Evolutionary conservation across 1,140 invertebrate genomes (phyloP).

Genomic region (Odontomachus brunneus): DNA sequence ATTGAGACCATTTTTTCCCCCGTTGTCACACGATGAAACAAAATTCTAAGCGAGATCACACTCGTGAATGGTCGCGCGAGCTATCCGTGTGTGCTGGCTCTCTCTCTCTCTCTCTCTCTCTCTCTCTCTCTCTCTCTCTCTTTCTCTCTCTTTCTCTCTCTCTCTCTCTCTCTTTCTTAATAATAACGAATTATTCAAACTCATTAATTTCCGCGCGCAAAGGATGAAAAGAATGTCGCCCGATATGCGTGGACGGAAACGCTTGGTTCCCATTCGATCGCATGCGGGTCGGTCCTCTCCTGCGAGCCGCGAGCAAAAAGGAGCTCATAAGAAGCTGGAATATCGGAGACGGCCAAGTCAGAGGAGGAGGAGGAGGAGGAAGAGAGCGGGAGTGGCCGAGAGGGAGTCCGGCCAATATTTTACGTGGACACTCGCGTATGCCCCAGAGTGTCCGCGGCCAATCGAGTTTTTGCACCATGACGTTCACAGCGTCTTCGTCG

Average conservation of each 20-base stretch:
- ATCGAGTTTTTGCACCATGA: conserved; percentile 38
- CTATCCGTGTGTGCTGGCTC: too few relatives aligned
- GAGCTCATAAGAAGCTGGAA: conserved; percentile 22
- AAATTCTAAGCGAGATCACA: background rate
- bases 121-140: too few relatives aligned
- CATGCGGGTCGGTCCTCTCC: conserved; percentile 16
- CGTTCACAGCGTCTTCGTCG: conserved; percentile 9
- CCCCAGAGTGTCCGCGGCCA: background rate
- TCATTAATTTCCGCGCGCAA: conserved; percentile 26
- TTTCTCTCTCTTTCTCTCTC: too few relatives aligned
- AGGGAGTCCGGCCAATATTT: conserved; percentile 46
- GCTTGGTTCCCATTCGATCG: conserved; percentile 1
- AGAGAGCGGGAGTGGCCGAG: background rate
- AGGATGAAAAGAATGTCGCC: background rate
- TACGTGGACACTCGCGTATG: conserved; percentile 9
- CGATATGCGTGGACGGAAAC: conserved; percentile 19
- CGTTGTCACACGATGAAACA: too few relatives aligned
- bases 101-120: too few relatives aligned
- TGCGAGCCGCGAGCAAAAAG: conserved; percentile 22
- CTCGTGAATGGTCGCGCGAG: too few relatives aligned
- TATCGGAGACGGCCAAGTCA: conserved; percentile 8
- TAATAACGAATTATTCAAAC: conserved; percentile 9
- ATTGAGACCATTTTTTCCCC: too few relatives aligned
- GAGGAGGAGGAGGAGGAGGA: too few relatives aligned
- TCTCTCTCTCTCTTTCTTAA: too few relatives aligned